A percentile compares a stretch with the other conserved stretches of the same genome.
Conservation (phyloP, 2,888 invertebrate species). For the Meloe dianella region DNA sequence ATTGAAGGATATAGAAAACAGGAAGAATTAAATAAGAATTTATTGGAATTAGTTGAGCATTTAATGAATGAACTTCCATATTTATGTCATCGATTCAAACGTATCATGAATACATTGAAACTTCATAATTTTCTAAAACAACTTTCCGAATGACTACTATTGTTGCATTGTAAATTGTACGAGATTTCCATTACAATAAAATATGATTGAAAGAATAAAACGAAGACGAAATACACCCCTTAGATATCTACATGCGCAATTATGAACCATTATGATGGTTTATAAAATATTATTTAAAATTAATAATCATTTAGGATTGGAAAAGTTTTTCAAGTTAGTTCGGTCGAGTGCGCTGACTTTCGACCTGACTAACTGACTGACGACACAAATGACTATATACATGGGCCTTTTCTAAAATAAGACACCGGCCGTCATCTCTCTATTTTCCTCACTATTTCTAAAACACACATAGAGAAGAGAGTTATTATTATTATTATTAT, state of each 20-base stretch:
- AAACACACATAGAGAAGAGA: no score
- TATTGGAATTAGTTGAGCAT: slow-evolving; percentile 65
- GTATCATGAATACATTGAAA: slow-evolving; percentile 63
- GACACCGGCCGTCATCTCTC: slow-evolving; percentile 27
- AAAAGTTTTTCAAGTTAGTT: slow-evolving; percentile 20
- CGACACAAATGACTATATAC: no score
- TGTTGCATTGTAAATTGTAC: no score
- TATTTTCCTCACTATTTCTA: slow-evolving; percentile 24
- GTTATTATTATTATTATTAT: no score
- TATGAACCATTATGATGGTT: no score
- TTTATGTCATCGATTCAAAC: slow-evolving; percentile 57
- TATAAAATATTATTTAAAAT: no score
- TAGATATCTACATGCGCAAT: no score
- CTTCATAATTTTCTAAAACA: slow-evolving; percentile 29
- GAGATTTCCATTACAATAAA: no score
- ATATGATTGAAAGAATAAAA: no score
- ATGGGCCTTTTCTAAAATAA: slow-evolving; percentile 32
- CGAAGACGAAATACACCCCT: no score
- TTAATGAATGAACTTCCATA: slow-evolving; percentile 69
- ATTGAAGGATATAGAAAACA: slow-evolving; percentile 66
- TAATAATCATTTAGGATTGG: no score
- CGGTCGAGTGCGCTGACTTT: slow-evolving; percentile 30
- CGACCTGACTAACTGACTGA: slow-evolving; percentile 29
- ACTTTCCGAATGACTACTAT: no score
- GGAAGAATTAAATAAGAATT: slow-evolving; percentile 64